phyloP scores from a whole-genome alignment of 1,140 invertebrate species.

The Eufriesea mexicana region DNA sequence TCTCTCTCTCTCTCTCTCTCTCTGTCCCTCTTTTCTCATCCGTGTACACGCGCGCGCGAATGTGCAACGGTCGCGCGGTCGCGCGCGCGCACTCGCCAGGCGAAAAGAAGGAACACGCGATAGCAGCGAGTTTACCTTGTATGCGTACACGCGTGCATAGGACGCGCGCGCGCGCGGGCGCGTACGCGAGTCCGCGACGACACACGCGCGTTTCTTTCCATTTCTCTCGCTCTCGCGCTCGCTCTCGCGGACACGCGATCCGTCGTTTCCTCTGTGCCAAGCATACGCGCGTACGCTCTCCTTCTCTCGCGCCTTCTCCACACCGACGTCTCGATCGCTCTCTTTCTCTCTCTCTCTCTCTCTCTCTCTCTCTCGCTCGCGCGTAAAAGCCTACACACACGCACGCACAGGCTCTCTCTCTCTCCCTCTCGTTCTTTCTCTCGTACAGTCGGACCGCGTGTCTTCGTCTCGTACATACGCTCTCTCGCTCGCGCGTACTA shows the following conservation, averaged over 20 bases:
- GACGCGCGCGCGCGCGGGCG: constrained; percentile 31
- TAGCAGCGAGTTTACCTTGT: background rate
- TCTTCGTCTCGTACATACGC: background rate
- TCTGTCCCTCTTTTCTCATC: too few relatives aligned
- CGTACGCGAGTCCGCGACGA: constrained; percentile 27
- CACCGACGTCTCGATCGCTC: constrained; percentile 16
- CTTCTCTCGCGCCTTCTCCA: constrained; percentile 3
- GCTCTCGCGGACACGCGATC: constrained; percentile 37
- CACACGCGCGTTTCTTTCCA: background rate
- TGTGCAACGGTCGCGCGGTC: background rate
- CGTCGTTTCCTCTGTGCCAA: constrained; percentile 41
- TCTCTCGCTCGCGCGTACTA: constrained; percentile 34
- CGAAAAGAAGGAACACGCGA: constrained; percentile 7
- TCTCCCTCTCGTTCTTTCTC: constrained; percentile 19
- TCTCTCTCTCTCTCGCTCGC: background rate
- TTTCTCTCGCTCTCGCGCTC: constrained; percentile 10
- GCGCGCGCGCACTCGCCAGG: background rate
- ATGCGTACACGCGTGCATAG: constrained; percentile 7
- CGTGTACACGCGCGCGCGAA: too few relatives aligned
- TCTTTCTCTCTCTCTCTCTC: constrained; percentile 4
- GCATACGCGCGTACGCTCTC: constrained; percentile 24
- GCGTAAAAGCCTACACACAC: too few relatives aligned
- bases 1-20: too few relatives aligned
- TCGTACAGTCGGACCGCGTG: background rate
- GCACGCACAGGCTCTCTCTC: background rate